A percentile compares a stretch with the other conserved stretches of the same genome.
phyloP scores from a whole-genome alignment of 2,113 vertebrate genomes.

The Dromiciops gliroides region DNA sequence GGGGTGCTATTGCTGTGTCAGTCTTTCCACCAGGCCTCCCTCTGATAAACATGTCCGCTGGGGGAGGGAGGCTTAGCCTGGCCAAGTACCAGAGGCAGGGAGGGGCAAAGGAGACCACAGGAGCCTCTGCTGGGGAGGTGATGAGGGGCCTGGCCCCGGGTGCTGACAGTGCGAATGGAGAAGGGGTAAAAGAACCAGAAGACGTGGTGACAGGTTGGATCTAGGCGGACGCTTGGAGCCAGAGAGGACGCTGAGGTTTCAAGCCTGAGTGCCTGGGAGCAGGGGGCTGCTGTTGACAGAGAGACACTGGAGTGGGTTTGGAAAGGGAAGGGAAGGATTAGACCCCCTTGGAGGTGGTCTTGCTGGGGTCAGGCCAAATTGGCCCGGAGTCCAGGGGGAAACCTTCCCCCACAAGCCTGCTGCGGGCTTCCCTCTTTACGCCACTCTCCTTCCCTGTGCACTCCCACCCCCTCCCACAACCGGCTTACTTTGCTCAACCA shows the following conservation, averaged over 20 bases:
- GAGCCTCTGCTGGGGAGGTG: not conserved
- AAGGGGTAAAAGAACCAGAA: not conserved
- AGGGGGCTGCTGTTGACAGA: not conserved
- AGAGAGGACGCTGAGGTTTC: not conserved
- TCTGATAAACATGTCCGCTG: not conserved
- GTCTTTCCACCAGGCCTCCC: not conserved
- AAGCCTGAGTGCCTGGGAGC: not conserved
- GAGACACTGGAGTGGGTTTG: not conserved
- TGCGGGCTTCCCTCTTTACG: not conserved
- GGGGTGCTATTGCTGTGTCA: not conserved
- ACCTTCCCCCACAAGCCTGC: not conserved
- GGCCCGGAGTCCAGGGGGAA: not conserved
- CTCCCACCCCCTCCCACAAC: not conserved
- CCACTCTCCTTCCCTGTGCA: not conserved
- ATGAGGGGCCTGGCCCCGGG: not conserved
- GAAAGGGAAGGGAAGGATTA: not conserved
- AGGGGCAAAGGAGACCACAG: not conserved
- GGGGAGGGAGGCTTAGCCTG: not conserved
- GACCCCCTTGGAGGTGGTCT: not conserved
- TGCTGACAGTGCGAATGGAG: not conserved
- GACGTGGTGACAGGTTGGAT: not conserved
- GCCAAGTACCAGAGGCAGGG: too few species aligned
- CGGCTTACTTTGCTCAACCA: conserved; percentile 20
- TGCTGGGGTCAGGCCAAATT: not conserved
- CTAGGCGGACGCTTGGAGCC: not conserved